Conservation (phyloP, 2,888 invertebrate species). For the Chirona hameri region DNA sequence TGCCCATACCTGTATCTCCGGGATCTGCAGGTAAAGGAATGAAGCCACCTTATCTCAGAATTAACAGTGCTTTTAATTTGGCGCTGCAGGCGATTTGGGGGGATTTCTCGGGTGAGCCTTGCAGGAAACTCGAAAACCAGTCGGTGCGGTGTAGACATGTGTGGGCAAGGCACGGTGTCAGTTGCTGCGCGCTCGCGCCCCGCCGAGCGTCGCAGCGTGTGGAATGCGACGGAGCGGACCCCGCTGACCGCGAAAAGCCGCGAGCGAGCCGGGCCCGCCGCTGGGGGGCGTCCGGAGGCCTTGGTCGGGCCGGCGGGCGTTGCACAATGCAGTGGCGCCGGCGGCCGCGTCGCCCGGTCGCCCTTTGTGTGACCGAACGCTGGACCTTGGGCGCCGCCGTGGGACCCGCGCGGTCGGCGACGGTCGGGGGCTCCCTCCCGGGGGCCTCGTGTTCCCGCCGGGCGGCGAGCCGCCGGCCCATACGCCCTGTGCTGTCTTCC, state of each 20-base stretch:
- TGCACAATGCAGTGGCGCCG: neutral
- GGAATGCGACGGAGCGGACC: neutral
- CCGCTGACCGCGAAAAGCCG: neutral
- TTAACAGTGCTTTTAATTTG: conserved; percentile 24
- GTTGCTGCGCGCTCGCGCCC: neutral
- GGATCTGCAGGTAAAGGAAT: conserved; percentile 14
- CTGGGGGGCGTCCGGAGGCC: neutral
- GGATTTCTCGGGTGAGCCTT: neutral
- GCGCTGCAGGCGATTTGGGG: neutral
- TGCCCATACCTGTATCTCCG: conserved; percentile 12
- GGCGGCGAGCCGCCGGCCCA: neutral
- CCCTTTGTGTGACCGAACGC: neutral
- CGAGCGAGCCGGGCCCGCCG: neutral
- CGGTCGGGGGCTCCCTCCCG: too few species aligned
- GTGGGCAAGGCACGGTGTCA: neutral
- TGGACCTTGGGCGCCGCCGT: neutral
- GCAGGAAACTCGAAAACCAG: neutral
- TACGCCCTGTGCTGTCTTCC: neutral
- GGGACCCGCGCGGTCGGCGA: neutral
- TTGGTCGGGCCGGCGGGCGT: conserved; percentile 12
- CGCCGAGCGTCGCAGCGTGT: too few species aligned
- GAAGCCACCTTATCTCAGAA: conserved; percentile 12
- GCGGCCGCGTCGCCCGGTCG: neutral
- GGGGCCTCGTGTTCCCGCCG: neutral
- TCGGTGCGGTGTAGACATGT: neutral